These are phyloP conservation scores for Characodon lateralis DNA, from an alignment of 2,797 vertebrate species.

Conservation along the genomic window DNA sequence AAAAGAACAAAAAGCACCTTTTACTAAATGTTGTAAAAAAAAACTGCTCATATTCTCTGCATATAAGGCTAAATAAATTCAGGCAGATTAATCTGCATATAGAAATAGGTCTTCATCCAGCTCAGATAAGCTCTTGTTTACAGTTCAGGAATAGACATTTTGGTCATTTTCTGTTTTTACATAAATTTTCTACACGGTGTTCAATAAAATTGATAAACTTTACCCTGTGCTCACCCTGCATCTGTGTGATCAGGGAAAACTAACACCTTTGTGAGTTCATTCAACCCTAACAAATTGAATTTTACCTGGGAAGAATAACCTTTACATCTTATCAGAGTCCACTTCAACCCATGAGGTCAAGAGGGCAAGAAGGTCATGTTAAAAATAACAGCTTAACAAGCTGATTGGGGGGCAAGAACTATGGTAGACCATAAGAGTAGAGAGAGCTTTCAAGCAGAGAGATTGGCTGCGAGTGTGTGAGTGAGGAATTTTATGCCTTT, in stretches of 20 bases:
- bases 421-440: background rate
- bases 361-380: constrained; percentile 12
- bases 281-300: background rate
- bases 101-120: background rate
- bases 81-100: background rate
- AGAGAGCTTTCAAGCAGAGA: background rate
- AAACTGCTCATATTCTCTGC: background rate
- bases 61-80: background rate
- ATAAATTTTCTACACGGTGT: background rate
- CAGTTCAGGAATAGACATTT: no score
- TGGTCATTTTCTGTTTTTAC: background rate
- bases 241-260: constrained; percentile 1
- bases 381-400: constrained; percentile 8
- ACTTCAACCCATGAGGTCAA: background rate
- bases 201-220: background rate
- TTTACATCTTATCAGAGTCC: constrained; percentile 9
- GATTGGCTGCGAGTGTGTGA: no score
- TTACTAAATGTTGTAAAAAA: background rate
- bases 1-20: background rate
- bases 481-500: no score
- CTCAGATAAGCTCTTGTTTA: background rate
- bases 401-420: background rate
- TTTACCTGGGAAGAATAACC: constrained; percentile 14
- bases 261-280: background rate
- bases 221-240: background rate